phyloP scores from a whole-genome alignment of 2,888 invertebrate genomes.

The Petrolisthes cinctipes region DNA sequence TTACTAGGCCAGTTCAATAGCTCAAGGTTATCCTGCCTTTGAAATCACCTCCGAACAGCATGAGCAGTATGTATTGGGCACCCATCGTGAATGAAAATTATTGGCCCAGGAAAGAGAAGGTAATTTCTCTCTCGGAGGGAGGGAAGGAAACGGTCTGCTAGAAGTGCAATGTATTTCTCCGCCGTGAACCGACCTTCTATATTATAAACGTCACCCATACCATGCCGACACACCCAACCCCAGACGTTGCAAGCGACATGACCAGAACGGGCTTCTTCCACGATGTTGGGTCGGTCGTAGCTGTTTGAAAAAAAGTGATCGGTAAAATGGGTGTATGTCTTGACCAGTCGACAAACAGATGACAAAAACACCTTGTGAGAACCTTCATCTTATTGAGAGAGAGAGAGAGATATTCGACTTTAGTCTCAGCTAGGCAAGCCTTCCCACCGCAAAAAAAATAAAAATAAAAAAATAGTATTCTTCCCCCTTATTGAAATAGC shows the following conservation, averaged over 20 bases:
- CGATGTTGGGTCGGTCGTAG: neutral
- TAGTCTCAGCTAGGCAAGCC: no score
- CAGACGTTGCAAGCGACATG: neutral
- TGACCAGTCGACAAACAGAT: no score
- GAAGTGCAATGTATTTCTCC: neutral
- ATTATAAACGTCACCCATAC: neutral
- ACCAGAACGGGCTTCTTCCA: neutral
- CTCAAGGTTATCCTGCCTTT: slow-evolving; percentile 1
- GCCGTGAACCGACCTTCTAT: neutral
- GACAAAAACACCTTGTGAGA: no score
- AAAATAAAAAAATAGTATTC: no score
- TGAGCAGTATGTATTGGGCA: neutral
- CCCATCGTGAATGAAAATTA: neutral
- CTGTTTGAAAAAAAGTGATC: neutral
- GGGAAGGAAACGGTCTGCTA: neutral
- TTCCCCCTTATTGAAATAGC: no score
- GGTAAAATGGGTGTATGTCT: no score
- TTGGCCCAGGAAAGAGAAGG: neutral
- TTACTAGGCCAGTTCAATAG: neutral
- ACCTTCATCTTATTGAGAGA: no score
- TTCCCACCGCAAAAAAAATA: no score
- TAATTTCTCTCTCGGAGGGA: neutral
- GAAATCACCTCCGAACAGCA: neutral
- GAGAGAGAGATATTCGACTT: no score
- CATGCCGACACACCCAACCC: neutral